Conservation (phyloP, 2,797 vertebrate species). For the Bryconaethiops microstoma region DNA sequence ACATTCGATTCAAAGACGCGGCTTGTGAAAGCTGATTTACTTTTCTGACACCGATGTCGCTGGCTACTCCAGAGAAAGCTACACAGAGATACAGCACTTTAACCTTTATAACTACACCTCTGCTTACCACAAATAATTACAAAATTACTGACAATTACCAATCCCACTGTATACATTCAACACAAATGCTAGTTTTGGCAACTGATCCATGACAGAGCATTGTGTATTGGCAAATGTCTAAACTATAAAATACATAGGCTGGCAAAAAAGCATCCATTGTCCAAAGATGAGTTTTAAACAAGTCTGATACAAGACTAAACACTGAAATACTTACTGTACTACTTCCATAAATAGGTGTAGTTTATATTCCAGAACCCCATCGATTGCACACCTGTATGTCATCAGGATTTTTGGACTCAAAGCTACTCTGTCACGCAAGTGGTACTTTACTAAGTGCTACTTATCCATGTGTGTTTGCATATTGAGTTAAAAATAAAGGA, state of each 20-base stretch:
- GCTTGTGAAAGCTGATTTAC: neutral
- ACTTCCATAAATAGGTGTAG: constrained; percentile 3
- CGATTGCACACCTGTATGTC: neutral
- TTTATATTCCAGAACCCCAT: constrained; percentile 14
- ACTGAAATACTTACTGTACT: neutral
- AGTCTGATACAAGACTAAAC: constrained; percentile 19
- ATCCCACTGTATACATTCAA: constrained; percentile 61
- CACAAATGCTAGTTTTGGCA: constrained; percentile 77
- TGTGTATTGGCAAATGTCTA: constrained; percentile 14
- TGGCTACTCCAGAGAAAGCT: constrained; percentile 9
- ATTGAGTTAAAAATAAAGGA: constrained; percentile 1
- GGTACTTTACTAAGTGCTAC: neutral
- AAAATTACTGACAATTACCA: constrained; percentile 65
- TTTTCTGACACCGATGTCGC: constrained; percentile 40
- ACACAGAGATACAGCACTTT: constrained; percentile 9
- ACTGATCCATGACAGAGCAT: constrained; percentile 53
- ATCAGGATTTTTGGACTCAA: neutral
- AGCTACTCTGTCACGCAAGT: neutral
- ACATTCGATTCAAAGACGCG: neutral
- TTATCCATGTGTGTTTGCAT: constrained; percentile 12
- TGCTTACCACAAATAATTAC: constrained; percentile 30
- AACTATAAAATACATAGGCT: constrained; percentile 15
- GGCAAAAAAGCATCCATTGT: constrained; percentile 8
- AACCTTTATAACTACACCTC: neutral
- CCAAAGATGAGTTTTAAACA: constrained; percentile 13